A percentile compares a stretch with the other conserved stretches of the same genome.
Conservation (phyloP, 1,140 invertebrate species). For the Carcinoscorpius rotundicauda region DNA sequence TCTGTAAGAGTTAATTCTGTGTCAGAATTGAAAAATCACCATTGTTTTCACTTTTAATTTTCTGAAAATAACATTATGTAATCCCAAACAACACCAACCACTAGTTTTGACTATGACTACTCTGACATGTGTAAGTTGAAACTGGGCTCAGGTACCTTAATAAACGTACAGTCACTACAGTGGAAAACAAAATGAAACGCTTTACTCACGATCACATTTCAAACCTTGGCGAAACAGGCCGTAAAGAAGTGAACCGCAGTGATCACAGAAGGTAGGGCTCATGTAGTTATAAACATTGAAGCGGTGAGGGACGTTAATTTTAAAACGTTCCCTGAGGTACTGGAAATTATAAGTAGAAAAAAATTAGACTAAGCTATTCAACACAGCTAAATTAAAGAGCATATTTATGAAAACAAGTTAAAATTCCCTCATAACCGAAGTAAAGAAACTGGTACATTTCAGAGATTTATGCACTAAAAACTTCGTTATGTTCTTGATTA, state of each 20-base stretch:
- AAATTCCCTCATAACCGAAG: constrained; percentile 6
- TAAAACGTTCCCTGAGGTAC: constrained; percentile 63
- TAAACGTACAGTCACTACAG: too few relatives aligned
- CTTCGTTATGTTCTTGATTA: too few relatives aligned
- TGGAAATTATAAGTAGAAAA: constrained; percentile 15
- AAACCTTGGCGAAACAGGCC: constrained; percentile 94
- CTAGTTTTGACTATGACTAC: too few relatives aligned
- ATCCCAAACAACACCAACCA: too few relatives aligned
- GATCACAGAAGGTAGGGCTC: constrained; percentile 97
- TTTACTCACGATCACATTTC: constrained; percentile 74
- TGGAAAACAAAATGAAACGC: too few relatives aligned
- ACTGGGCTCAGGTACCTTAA: too few relatives aligned
- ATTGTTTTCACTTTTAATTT: too few relatives aligned
- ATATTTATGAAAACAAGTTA: background rate
- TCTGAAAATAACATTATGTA: too few relatives aligned
- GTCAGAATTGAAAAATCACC: too few relatives aligned
- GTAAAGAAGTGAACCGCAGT: constrained; percentile 92
- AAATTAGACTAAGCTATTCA: background rate
- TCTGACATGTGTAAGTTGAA: too few relatives aligned
- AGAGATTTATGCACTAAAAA: too few relatives aligned
- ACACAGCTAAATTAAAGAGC: constrained; percentile 6
- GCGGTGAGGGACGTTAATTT: constrained; percentile 94
- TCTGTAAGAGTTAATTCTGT: too few relatives aligned
- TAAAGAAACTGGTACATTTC: background rate
- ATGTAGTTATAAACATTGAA: constrained; percentile 79